phyloP scores from a whole-genome alignment of 2,888 invertebrate genomes.

The Eucriotettix oculatus region DNA sequence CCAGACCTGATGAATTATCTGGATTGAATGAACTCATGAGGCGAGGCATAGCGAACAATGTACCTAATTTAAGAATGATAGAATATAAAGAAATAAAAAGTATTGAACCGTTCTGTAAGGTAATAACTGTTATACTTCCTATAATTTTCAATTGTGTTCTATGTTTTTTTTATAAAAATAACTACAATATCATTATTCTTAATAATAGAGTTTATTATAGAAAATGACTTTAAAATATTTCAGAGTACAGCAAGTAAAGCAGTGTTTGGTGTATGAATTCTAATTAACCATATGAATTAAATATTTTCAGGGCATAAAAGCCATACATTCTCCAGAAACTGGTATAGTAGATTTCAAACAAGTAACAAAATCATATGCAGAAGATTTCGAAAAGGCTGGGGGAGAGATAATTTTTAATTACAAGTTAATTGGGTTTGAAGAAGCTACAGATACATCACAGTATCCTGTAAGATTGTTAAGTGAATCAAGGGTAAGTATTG shows the following conservation, averaged over 20 bases:
- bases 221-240: too few species aligned
- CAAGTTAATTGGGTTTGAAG: conserved; percentile 54
- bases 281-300: neutral
- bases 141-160: neutral
- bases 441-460: conserved; percentile 18
- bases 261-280: neutral
- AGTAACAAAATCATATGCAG: conserved; percentile 68
- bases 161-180: neutral
- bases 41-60: conserved; percentile 69
- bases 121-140: conserved; percentile 20
- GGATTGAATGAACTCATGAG: conserved; percentile 60
- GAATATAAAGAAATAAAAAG: conserved; percentile 56
- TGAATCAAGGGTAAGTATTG: conserved; percentile 18
- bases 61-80: conserved; percentile 65
- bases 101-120: conserved; percentile 72
- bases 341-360: conserved; percentile 86
- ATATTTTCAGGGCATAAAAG: conserved; percentile 54
- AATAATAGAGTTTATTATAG: too few species aligned
- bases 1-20: conserved; percentile 49
- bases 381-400: conserved; percentile 60
- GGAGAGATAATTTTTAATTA: conserved; percentile 63
- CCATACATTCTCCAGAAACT: conserved; percentile 92
- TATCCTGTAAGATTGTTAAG: conserved; percentile 20
- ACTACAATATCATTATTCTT: too few species aligned
- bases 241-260: too few species aligned